Evolutionary conservation across 1,140 invertebrate species (phyloP).

Genomic region (Chironomus tepperi): DNA sequence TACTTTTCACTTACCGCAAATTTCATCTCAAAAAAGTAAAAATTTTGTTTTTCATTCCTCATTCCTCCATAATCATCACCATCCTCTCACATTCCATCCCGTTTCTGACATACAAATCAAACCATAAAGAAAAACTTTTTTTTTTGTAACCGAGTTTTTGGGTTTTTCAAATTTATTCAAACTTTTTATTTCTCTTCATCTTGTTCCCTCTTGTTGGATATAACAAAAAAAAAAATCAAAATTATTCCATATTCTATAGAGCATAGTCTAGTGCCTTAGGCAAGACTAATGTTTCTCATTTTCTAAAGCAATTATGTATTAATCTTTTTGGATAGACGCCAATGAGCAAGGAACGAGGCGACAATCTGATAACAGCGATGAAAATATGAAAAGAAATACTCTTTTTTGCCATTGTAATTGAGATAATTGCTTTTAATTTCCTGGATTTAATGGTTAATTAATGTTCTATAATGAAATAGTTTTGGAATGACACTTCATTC

Average conservation of each 20-base stretch:
- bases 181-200: neutral
- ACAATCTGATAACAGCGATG: slow-evolving; percentile 18
- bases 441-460: slow-evolving; percentile 24
- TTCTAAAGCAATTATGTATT: slow-evolving; percentile 21
- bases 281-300: slow-evolving; percentile 20
- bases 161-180: slow-evolving; percentile 22
- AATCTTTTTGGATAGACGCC: slow-evolving; percentile 23
- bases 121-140: neutral
- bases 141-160: slow-evolving; percentile 9
- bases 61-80: too few species aligned
- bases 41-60: too few species aligned
- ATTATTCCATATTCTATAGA: neutral
- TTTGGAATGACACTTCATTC: neutral
- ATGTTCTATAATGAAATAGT: slow-evolving; percentile 9
- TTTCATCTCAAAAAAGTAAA: too few species aligned
- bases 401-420: neutral
- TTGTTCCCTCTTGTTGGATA: neutral
- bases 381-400: neutral
- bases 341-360: neutral
- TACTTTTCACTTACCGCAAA: neutral
- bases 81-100: too few species aligned
- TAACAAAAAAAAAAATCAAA: neutral
- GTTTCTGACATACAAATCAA: slow-evolving; percentile 1
- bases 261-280: neutral
- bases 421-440: slow-evolving; percentile 23